Percentiles rank a stretch among this genome's conserved stretches.
Conservation (phyloP, 1,140 invertebrate species). For the Sarcophaga bullata region DNA sequence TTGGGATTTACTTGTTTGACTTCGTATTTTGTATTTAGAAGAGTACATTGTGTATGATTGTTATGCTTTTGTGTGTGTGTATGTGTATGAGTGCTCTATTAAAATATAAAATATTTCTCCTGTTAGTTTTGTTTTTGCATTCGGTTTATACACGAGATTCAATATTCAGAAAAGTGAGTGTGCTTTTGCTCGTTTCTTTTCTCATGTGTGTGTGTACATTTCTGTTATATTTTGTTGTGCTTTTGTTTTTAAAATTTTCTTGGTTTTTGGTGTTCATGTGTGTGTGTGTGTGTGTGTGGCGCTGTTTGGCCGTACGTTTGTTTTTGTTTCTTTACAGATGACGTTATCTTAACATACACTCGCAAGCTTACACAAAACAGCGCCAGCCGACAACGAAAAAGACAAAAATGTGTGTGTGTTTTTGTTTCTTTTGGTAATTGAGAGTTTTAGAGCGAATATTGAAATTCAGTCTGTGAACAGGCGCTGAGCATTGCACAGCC, state of each 20-base stretch:
- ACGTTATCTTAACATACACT: conserved; percentile 32
- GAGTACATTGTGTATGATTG: too few species aligned
- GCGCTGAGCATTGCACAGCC: conserved; percentile 48
- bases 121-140: background rate
- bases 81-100: background rate
- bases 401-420: conserved; percentile 18
- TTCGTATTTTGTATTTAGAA: background rate
- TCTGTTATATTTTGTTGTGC: conserved; percentile 11
- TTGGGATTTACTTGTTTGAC: background rate
- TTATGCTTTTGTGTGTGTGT: too few species aligned
- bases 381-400: too few species aligned
- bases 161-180: background rate
- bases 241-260: background rate
- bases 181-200: background rate
- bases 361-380: too few species aligned
- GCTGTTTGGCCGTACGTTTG: too few species aligned
- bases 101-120: conserved; percentile 5
- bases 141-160: background rate
- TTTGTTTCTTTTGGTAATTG: conserved; percentile 32
- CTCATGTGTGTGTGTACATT: conserved; percentile 9
- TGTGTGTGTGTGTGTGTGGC: background rate
- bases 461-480: conserved; percentile 48
- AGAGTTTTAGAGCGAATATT: conserved; percentile 31
- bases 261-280: conserved; percentile 8
- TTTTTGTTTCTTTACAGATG: conserved; percentile 33